A percentile compares a stretch with the other conserved stretches of the same genome.
phyloP scores from a whole-genome alignment of 2,113 vertebrate genomes.

The Xyrauchen texanus region DNA sequence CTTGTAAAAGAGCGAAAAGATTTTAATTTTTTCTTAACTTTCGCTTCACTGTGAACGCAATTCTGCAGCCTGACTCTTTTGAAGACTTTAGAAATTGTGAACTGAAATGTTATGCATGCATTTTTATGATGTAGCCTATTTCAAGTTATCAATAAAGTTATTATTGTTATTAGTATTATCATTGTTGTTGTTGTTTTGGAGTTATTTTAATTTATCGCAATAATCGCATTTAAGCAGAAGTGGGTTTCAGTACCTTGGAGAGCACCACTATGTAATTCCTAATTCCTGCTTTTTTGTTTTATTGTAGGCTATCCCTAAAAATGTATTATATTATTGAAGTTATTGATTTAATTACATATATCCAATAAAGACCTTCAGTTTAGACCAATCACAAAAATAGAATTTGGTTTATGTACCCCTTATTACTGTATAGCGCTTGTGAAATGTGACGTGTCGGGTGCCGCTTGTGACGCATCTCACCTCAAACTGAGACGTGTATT shows the following conservation, averaged over 20 bases:
- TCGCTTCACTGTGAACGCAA: not conserved
- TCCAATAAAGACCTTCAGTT: not conserved
- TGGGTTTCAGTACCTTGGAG: slow-evolving; percentile 54
- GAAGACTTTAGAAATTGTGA: not conserved
- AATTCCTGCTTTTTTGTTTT: not conserved
- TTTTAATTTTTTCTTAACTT: too few relatives aligned
- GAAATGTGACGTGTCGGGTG: not conserved
- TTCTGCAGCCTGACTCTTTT: not conserved
- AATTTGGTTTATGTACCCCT: not conserved
- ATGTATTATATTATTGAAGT: not conserved
- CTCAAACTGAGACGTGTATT: slow-evolving; percentile 41
- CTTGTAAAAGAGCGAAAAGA: too few relatives aligned
- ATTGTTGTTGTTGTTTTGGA: not conserved
- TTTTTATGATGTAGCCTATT: slow-evolving; percentile 3
- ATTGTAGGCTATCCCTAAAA: not conserved
- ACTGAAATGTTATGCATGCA: slow-evolving; percentile 24
- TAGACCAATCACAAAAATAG: not conserved
- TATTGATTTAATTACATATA: not conserved
- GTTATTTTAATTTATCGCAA: slow-evolving; percentile 9
- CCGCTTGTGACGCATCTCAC: slow-evolving; percentile 64
- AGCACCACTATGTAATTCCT: not conserved
- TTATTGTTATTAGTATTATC: slow-evolving; percentile 5
- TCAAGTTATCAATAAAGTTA: not conserved
- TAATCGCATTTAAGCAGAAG: not conserved
- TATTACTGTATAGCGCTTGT: not conserved